Percentiles rank a stretch among this genome's conserved stretches.
Evolutionary conservation across 2,113 vertebrate species (phyloP).

Genomic region (Danionella cerebrum): DNA sequence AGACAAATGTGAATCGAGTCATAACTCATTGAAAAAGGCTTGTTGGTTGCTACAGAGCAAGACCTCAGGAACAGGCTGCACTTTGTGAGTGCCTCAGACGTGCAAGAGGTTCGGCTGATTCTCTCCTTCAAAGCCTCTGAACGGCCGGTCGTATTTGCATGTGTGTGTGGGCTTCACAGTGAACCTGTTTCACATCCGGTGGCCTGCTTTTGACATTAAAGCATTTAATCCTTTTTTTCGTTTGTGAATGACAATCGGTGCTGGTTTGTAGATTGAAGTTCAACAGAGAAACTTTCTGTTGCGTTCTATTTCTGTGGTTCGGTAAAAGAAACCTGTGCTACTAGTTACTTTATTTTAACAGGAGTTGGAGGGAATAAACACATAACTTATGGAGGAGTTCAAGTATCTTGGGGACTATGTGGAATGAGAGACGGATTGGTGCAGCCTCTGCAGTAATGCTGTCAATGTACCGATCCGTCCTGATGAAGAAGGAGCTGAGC

Average conservation of each 20-base stretch:
- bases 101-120: constrained; percentile 14
- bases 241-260: neutral
- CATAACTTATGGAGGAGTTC: too few relatives aligned
- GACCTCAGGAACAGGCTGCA: constrained; percentile 19
- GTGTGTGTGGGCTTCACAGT: constrained; percentile 15
- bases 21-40: constrained; percentile 52
- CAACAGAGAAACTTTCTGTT: too few relatives aligned
- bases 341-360: too few relatives aligned
- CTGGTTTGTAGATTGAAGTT: neutral
- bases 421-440: too few relatives aligned
- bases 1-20: constrained; percentile 56
- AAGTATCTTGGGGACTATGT: too few relatives aligned
- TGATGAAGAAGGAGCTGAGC: too few relatives aligned
- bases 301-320: too few relatives aligned
- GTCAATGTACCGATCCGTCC: too few relatives aligned
- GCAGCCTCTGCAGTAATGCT: too few relatives aligned
- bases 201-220: neutral
- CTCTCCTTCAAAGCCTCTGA: constrained; percentile 13
- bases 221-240: neutral
- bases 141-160: too few relatives aligned
- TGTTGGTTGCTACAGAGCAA: constrained; percentile 19
- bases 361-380: too few relatives aligned
- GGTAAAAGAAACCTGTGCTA: too few relatives aligned
- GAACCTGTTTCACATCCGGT: neutral
- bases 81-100: constrained; percentile 27